Evolutionary conservation across 2,888 invertebrate genomes (phyloP).

Genomic region (Ormyrus nitidulus): DNA sequence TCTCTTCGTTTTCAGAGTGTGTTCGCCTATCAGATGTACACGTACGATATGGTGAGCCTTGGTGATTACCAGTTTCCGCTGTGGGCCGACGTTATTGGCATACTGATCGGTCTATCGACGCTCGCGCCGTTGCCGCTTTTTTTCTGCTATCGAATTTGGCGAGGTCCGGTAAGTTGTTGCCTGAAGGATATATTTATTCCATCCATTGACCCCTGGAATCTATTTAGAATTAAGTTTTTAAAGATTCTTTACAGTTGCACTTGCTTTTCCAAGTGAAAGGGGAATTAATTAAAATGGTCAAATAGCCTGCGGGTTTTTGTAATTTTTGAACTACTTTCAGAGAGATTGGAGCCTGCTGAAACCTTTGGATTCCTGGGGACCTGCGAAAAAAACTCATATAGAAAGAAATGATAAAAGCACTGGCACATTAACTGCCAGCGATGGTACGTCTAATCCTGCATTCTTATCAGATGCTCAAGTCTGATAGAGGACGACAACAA

Average conservation of each 20-base stretch:
- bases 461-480: conserved; percentile 38
- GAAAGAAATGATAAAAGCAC: conserved; percentile 17
- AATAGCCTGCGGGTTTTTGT: too few relatives aligned
- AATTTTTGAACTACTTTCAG: conserved; percentile 58
- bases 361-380: conserved; percentile 64
- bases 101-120: conserved; percentile 84
- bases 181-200: neutral
- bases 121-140: conserved; percentile 83
- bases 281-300: too few relatives aligned
- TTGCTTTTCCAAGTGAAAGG: too few relatives aligned
- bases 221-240: too few relatives aligned
- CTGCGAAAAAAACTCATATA: conserved; percentile 55
- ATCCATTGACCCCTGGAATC: neutral
- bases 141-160: conserved; percentile 76
- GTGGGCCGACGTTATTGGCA: conserved; percentile 84
- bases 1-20: conserved; percentile 79
- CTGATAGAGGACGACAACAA: neutral
- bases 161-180: conserved; percentile 73
- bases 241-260: too few relatives aligned
- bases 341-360: conserved; percentile 63
- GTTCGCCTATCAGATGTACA: conserved; percentile 83
- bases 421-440: neutral
- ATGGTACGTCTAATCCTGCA: conserved; percentile 41
- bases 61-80: conserved; percentile 82
- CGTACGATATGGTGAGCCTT: conserved; percentile 81